These are phyloP conservation scores for Alligator mississippiensis DNA, from an alignment of 2,113 vertebrate genomes.

Conservation along the genomic window DNA sequence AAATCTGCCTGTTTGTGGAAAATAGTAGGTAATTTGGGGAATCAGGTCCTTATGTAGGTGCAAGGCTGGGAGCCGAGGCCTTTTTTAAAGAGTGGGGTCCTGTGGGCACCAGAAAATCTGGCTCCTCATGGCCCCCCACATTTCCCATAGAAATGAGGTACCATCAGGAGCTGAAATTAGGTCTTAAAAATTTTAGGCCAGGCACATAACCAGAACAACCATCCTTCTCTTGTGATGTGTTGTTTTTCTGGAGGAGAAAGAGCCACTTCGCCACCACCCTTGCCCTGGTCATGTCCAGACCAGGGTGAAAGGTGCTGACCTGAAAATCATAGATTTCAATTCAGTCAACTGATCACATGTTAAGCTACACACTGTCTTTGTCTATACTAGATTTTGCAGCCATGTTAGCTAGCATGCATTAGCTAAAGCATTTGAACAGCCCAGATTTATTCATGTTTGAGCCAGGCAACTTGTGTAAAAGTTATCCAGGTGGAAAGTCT, in stretches of 20 bases:
- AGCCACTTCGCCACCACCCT: not conserved
- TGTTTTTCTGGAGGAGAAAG: not conserved
- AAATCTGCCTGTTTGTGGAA: constrained; percentile 14
- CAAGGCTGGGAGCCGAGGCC: too few species aligned
- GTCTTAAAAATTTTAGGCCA: not conserved
- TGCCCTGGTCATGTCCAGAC: not conserved
- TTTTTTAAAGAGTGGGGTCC: too few species aligned
- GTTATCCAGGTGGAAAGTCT: not conserved
- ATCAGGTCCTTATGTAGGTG: not conserved
- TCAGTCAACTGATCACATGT: not conserved
- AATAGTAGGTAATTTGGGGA: not conserved
- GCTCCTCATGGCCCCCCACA: not conserved
- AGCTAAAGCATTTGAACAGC: not conserved
- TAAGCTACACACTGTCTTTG: not conserved
- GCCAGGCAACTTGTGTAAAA: not conserved
- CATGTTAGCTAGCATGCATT: not conserved
- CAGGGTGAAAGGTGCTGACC: not conserved
- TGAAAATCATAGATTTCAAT: not conserved
- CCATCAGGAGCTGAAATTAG: not conserved
- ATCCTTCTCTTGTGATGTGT: not conserved
- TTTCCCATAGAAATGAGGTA: not conserved
- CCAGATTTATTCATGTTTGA: not conserved
- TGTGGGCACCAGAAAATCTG: not conserved
- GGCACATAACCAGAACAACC: not conserved
- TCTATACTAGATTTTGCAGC: not conserved